These are phyloP conservation scores for Chydorus sphaericus DNA, from an alignment of 2,888 invertebrate species.

Conservation along the genomic window DNA sequence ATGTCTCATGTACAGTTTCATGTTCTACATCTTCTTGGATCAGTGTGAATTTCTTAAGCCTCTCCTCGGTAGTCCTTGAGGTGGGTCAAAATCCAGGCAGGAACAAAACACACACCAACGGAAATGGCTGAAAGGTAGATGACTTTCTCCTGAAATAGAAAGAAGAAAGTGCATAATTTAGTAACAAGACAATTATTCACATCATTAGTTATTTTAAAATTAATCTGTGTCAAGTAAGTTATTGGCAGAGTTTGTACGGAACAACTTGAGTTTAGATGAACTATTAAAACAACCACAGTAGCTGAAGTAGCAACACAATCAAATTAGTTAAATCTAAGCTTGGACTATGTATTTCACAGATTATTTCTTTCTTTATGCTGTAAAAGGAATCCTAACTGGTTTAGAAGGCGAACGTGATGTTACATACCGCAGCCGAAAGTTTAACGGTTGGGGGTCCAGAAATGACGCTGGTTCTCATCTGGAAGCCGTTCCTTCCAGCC, in stretches of 20 bases:
- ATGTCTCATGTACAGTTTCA: not conserved
- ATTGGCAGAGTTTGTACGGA: not conserved
- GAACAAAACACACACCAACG: not conserved
- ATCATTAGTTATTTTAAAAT: not conserved
- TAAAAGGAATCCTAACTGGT: too few species aligned
- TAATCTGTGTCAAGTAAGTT: not conserved
- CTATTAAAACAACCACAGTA: too few species aligned
- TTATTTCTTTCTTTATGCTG: too few species aligned
- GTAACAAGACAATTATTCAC: too few species aligned
- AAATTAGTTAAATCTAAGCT: not conserved
- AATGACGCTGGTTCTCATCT: conserved; percentile 4
- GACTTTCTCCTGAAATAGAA: conserved; percentile 7
- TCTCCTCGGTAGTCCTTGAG: not conserved
- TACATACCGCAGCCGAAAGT: conserved; percentile 6
- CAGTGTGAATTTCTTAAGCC: not conserved
- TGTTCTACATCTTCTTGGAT: not conserved
- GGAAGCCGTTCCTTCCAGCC: conserved; percentile 1
- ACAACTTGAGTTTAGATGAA: too few species aligned
- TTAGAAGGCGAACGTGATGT: too few species aligned
- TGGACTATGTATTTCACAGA: not conserved
- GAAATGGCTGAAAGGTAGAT: not conserved
- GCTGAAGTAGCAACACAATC: not conserved
- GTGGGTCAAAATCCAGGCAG: conserved; percentile 4
- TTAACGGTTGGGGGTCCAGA: conserved; percentile 6
- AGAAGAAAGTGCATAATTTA: too few species aligned